Conservation (phyloP, 2,797 vertebrate genomes). For the Squalus acanthias region DNA sequence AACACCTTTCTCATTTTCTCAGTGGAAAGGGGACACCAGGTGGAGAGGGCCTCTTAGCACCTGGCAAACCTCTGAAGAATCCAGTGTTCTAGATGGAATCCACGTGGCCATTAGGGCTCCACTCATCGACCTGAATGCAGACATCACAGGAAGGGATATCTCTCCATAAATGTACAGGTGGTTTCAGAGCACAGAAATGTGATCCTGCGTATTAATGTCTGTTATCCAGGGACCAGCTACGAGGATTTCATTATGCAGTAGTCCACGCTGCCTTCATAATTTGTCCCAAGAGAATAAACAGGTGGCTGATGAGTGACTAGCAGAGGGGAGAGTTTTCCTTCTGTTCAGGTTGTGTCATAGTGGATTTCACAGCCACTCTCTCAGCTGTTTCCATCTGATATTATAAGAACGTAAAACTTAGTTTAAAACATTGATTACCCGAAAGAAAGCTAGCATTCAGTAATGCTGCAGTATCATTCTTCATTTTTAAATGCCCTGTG, state of each 20-base stretch:
- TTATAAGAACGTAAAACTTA: neutral
- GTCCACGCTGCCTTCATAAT: neutral
- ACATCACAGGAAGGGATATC: neutral
- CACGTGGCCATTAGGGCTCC: neutral
- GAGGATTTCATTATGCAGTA: neutral
- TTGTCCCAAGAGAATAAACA: neutral
- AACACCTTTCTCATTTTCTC: neutral
- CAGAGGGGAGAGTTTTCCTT: neutral
- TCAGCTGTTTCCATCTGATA: neutral
- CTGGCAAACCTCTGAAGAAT: neutral
- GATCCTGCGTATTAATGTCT: neutral
- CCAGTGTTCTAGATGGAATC: neutral
- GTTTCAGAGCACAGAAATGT: neutral
- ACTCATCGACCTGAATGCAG: neutral
- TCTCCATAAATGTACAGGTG: neutral
- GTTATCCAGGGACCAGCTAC: neutral
- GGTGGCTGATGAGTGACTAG: neutral
- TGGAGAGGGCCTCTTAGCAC: neutral
- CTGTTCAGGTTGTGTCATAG: neutral
- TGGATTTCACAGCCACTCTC: neutral
- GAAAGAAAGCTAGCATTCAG: neutral
- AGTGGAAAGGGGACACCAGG: neutral
- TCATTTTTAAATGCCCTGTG: neutral
- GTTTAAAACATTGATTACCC: neutral
- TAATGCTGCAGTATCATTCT: neutral